These are phyloP conservation scores for Dryoscopus gambensis DNA, from an alignment of 2,113 vertebrate genomes.

Conservation along the genomic window DNA sequence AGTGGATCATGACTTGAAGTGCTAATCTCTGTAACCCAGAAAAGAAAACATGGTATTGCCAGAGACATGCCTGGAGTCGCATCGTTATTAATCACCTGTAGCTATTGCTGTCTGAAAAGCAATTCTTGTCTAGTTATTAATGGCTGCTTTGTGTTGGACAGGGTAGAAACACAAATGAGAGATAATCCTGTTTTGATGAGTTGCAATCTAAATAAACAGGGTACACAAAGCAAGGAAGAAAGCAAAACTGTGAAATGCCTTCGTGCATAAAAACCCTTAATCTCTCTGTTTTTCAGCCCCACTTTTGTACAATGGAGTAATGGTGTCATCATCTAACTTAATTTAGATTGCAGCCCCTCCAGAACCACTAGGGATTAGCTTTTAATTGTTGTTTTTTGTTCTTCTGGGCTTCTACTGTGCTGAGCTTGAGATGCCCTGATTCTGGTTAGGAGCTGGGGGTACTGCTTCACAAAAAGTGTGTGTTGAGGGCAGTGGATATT, in stretches of 20 bases:
- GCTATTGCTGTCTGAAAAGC: not conserved
- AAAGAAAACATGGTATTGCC: not conserved
- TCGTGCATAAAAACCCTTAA: not conserved
- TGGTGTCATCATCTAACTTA: not conserved
- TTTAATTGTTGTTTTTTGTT: not conserved
- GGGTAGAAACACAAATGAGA: not conserved
- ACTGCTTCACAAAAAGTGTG: not conserved
- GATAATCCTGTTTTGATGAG: slow-evolving; percentile 20
- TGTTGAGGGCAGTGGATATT: not conserved
- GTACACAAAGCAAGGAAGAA: not conserved
- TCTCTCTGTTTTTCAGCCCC: not conserved
- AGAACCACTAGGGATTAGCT: not conserved
- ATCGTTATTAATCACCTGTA: slow-evolving; percentile 40
- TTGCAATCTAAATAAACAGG: slow-evolving; percentile 34
- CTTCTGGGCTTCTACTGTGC: not conserved
- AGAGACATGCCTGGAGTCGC: not conserved
- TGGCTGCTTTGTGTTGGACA: not conserved
- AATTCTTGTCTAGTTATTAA: not conserved
- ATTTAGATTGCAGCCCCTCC: not conserved
- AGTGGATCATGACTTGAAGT: not conserved
- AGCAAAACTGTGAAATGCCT: slow-evolving; percentile 12
- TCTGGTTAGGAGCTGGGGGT: not conserved
- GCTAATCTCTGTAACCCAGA: slow-evolving; percentile 27
- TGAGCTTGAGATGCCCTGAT: not conserved
- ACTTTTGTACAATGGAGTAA: not conserved